phyloP scores from a whole-genome alignment of 2,113 vertebrate species.

The Rhinopithecus roxellana region DNA sequence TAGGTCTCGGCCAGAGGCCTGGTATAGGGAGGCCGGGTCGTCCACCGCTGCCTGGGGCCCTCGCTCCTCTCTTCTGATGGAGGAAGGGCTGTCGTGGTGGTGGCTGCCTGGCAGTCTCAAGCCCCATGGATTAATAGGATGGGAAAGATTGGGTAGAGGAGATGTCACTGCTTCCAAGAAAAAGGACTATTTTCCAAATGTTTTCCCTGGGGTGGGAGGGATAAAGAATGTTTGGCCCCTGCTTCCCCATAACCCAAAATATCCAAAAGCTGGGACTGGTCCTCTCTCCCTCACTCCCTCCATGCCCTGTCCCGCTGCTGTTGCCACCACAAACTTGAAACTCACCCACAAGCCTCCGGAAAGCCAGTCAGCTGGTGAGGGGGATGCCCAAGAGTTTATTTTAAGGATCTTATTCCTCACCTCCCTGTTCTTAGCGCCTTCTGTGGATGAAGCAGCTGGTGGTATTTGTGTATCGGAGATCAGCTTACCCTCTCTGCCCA shows the following conservation, averaged over 20 bases:
- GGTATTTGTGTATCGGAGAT: constrained; percentile 53
- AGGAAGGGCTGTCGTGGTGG: background rate
- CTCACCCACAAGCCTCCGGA: constrained; percentile 49
- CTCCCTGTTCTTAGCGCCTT: background rate
- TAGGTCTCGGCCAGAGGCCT: background rate
- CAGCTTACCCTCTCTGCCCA: background rate
- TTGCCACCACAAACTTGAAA: constrained; percentile 3
- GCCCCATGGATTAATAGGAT: background rate
- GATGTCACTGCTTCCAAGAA: background rate
- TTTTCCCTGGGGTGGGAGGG: background rate
- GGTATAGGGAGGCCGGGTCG: background rate
- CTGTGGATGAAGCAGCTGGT: constrained; percentile 63
- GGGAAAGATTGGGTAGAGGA: background rate
- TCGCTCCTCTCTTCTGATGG: background rate
- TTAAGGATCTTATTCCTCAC: constrained; percentile 49
- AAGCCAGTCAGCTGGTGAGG: constrained; percentile 77
- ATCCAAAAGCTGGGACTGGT: background rate
- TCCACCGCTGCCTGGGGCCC: background rate
- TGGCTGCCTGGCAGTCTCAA: background rate
- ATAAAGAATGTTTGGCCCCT: background rate
- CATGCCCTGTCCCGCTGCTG: background rate
- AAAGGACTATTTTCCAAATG: background rate
- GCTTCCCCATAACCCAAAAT: background rate
- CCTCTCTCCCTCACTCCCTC: background rate
- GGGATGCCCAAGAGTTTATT: constrained; percentile 67